phyloP scores from a whole-genome alignment of 1,140 invertebrate species.

The Brachionus sp. region DNA sequence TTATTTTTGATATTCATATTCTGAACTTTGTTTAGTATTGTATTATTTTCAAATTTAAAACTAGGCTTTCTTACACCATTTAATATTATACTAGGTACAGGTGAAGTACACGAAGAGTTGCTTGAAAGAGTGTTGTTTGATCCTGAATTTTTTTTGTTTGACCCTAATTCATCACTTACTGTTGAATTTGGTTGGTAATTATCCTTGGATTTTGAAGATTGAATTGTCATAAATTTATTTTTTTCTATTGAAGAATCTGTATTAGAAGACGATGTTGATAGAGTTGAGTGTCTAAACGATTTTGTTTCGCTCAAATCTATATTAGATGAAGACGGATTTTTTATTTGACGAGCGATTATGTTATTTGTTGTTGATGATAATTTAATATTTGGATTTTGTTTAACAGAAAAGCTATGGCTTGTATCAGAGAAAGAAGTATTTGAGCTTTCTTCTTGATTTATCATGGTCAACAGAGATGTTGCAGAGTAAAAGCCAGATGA shows the following conservation, averaged over 20 bases:
- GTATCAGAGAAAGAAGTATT: background rate
- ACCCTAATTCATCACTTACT: background rate
- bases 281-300: background rate
- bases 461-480: background rate
- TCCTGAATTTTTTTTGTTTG: background rate
- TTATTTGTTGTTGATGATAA: background rate
- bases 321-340: constrained; percentile 1
- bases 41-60: constrained; percentile 28
- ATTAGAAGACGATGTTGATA: background rate
- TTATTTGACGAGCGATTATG: background rate
- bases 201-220: background rate
- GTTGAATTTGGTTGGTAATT: background rate
- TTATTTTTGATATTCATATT: constrained; percentile 24
- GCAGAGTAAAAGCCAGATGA: constrained; percentile 19
- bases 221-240: background rate
- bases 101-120: background rate
- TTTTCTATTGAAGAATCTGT: constrained; percentile 1
- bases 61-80: background rate
- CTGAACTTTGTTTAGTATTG: constrained; percentile 19
- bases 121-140: constrained; percentile 6
- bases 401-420: background rate
- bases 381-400: constrained; percentile 6
- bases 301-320: background rate
- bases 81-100: background rate
- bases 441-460: background rate